A percentile compares a stretch with the other conserved stretches of the same genome.
These are phyloP conservation scores for Poeciliopsis gracilis DNA, from an alignment of 2,797 vertebrate genomes.

Conservation along the genomic window DNA sequence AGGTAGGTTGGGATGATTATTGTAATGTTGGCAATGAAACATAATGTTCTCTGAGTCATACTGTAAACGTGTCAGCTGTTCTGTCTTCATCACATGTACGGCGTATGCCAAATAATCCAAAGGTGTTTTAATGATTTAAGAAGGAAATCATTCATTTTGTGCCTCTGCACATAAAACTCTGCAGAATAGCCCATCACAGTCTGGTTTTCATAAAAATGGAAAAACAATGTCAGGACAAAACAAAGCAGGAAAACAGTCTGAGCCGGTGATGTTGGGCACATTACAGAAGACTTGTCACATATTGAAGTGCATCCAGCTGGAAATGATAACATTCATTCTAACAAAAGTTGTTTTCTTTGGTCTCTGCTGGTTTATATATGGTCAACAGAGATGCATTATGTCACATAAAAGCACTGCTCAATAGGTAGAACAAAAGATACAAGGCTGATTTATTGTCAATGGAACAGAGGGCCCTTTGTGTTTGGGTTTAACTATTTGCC, in stretches of 20 bases:
- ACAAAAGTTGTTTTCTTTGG: conserved; percentile 44
- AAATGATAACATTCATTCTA: conserved; percentile 44
- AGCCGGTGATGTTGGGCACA: conserved; percentile 19
- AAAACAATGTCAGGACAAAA: conserved; percentile 22
- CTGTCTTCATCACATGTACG: background rate
- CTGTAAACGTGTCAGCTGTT: background rate
- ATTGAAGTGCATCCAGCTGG: conserved; percentile 35
- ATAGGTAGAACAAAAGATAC: conserved; percentile 8
- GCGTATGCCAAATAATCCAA: background rate
- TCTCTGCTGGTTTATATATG: conserved; percentile 23
- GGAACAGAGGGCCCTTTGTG: background rate
- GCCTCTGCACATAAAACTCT: background rate
- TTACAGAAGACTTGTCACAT: conserved; percentile 24
- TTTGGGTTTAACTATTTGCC: background rate
- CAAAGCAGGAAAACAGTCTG: conserved; percentile 26
- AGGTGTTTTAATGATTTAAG: background rate
- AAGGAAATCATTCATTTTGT: background rate
- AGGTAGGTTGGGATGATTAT: background rate
- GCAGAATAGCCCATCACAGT: background rate
- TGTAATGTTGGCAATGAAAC: background rate
- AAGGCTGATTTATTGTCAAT: conserved; percentile 6
- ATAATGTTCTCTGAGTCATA: background rate
- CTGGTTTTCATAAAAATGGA: background rate
- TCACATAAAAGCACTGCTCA: conserved; percentile 16
- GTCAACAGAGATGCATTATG: conserved; percentile 6